Conservation (phyloP, 2,113 vertebrate species). For the Poeciliopsis turrubarensis region DNA sequence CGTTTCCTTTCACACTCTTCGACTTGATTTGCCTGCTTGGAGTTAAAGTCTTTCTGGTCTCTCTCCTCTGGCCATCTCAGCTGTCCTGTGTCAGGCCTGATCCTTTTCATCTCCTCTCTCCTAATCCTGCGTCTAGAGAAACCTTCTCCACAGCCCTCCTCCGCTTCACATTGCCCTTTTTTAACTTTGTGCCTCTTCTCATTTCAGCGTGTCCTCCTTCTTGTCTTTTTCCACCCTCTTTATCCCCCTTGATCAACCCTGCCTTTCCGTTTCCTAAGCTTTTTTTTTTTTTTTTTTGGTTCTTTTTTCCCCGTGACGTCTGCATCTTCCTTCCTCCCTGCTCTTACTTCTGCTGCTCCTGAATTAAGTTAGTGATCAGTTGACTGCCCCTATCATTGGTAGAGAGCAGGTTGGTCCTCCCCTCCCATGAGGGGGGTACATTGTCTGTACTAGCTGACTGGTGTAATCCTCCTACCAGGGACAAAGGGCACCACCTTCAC, state of each 20-base stretch:
- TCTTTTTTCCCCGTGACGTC: constrained; percentile 1
- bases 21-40: constrained; percentile 50
- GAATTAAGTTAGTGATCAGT: constrained; percentile 87
- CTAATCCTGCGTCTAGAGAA: constrained; percentile 66
- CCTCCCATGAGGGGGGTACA: constrained; percentile 77
- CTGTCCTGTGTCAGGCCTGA: constrained; percentile 57
- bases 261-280: constrained; percentile 7
- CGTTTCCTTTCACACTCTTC: constrained; percentile 30
- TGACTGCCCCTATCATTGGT: constrained; percentile 81
- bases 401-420: constrained; percentile 73
- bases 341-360: constrained; percentile 52
- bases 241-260: constrained; percentile 18
- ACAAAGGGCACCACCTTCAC: constrained; percentile 78
- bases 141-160: constrained; percentile 49
- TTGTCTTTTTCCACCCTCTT: constrained; percentile 27
- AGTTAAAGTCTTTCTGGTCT: constrained; percentile 52
- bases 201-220: constrained; percentile 61
- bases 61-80: constrained; percentile 47
- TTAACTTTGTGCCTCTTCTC: constrained; percentile 58
- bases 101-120: constrained; percentile 70
- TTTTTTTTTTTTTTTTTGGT: background rate
- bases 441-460: constrained; percentile 82
- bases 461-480: constrained; percentile 82
- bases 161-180: constrained; percentile 57
- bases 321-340: constrained; percentile 16